Conservation (phyloP, 2,888 invertebrate species). For the Heteromyza rotundicornis region DNA sequence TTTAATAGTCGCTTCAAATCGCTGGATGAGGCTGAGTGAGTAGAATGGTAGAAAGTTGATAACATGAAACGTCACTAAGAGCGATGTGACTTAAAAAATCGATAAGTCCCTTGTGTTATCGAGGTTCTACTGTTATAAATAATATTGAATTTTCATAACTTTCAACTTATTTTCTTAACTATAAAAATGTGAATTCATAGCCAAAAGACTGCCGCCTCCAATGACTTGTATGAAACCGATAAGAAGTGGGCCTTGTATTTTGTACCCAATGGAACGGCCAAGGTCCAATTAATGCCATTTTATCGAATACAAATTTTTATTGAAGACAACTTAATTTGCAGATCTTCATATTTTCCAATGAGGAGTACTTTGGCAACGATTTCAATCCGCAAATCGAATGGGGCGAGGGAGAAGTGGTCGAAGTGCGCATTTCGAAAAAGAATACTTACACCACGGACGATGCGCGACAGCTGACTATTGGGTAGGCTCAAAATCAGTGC, state of each 20-base stretch:
- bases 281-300: conserved; percentile 37
- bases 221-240: conserved; percentile 62
- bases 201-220: conserved; percentile 42
- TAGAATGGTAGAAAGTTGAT: too few relatives aligned
- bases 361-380: conserved; percentile 74
- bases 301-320: too few relatives aligned
- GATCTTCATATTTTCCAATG: conserved; percentile 68
- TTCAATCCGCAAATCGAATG: conserved; percentile 74
- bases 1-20: conserved; percentile 67
- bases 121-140: not conserved
- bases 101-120: too few relatives aligned
- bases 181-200: not conserved
- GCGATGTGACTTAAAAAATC: not conserved
- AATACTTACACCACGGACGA: conserved; percentile 80
- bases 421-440: conserved; percentile 69
- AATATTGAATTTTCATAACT: not conserved
- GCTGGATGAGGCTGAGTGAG: conserved; percentile 51
- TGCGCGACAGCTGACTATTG: conserved; percentile 71
- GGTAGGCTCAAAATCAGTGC: conserved; percentile 41
- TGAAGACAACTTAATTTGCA: conserved; percentile 22
- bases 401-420: conserved; percentile 64
- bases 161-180: not conserved
- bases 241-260: conserved; percentile 62
- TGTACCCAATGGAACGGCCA: conserved; percentile 52
- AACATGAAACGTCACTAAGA: conserved; percentile 47